These are phyloP conservation scores for Ormyrus thymus DNA, from an alignment of 2,888 invertebrate genomes.

Conservation along the genomic window DNA sequence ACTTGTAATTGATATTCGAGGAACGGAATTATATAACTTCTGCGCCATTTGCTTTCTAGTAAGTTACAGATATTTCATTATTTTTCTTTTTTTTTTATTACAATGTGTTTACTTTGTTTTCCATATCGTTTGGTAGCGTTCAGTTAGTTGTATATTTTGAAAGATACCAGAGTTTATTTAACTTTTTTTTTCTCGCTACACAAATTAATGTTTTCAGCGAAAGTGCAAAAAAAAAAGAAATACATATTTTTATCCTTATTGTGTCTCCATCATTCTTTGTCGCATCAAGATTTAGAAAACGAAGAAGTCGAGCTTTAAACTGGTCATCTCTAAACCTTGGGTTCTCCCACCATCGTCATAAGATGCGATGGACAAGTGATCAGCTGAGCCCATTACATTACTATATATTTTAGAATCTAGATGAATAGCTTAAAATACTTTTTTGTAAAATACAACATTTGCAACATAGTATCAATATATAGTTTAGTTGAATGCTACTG, in stretches of 20 bases:
- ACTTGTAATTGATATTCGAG: constrained; percentile 1
- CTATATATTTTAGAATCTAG: constrained; percentile 28
- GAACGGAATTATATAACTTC: constrained; percentile 12
- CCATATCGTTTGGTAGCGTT: neutral
- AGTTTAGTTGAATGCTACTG: no score
- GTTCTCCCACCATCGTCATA: constrained; percentile 11
- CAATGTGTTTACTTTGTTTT: constrained; percentile 17
- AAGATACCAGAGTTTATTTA: neutral
- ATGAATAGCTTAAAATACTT: constrained; percentile 18
- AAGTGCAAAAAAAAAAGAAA: constrained; percentile 20
- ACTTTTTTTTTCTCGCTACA: constrained; percentile 7
- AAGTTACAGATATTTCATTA: neutral
- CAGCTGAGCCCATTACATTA: neutral
- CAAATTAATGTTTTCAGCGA: constrained; percentile 26
- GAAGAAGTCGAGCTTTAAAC: constrained; percentile 21
- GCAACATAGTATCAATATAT: no score
- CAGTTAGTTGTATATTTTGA: neutral
- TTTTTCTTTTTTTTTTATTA: constrained; percentile 20
- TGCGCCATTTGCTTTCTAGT: constrained; percentile 29
- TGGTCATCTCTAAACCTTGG: constrained; percentile 20
- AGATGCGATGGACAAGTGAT: constrained; percentile 12
- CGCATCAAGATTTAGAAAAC: constrained; percentile 24
- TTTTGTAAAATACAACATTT: no score
- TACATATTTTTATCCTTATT: constrained; percentile 11
- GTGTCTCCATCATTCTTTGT: constrained; percentile 20